Conservation (phyloP, 2,888 invertebrate species). For the Pseudoips prasinana region DNA sequence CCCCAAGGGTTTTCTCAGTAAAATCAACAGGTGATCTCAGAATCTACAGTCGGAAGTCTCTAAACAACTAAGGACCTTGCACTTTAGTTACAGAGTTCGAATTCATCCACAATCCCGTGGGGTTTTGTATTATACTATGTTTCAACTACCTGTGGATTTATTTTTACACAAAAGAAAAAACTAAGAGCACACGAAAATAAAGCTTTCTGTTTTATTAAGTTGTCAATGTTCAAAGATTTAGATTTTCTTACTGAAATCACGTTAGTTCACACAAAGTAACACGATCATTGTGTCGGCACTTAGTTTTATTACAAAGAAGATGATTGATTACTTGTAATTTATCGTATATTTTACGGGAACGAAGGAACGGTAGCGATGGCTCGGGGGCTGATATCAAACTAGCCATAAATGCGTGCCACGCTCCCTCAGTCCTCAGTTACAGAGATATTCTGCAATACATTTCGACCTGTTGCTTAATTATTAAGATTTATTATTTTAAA, state of each 20-base stretch:
- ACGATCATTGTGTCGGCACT: conserved; percentile 14
- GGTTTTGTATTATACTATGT: conserved; percentile 38
- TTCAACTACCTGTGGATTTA: conserved; percentile 72
- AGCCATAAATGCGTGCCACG: conserved; percentile 76
- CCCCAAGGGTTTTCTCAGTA: conserved; percentile 50
- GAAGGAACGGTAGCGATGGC: conserved; percentile 66
- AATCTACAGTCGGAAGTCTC: conserved; percentile 55
- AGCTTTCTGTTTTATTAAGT: neutral
- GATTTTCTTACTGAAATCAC: conserved; percentile 1
- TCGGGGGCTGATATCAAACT: conserved; percentile 77
- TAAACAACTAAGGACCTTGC: conserved; percentile 62
- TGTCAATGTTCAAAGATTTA: neutral
- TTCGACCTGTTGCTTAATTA: conserved; percentile 37
- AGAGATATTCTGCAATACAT: conserved; percentile 66
- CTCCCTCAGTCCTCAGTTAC: conserved; percentile 65
- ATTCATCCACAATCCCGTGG: conserved; percentile 42
- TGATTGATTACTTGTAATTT: conserved; percentile 33
- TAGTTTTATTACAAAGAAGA: conserved; percentile 11
- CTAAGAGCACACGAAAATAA: conserved; percentile 16
- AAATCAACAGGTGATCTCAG: conserved; percentile 76
- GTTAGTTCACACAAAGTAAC: conserved; percentile 9
- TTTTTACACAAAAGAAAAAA: conserved; percentile 37
- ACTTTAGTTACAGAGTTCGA: conserved; percentile 51
- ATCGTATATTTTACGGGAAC: conserved; percentile 47
- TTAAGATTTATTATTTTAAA: neutral